Base-by-base conservation (phyloP, 2,888 invertebrate species). In the Priapulus caudatus region DNA sequence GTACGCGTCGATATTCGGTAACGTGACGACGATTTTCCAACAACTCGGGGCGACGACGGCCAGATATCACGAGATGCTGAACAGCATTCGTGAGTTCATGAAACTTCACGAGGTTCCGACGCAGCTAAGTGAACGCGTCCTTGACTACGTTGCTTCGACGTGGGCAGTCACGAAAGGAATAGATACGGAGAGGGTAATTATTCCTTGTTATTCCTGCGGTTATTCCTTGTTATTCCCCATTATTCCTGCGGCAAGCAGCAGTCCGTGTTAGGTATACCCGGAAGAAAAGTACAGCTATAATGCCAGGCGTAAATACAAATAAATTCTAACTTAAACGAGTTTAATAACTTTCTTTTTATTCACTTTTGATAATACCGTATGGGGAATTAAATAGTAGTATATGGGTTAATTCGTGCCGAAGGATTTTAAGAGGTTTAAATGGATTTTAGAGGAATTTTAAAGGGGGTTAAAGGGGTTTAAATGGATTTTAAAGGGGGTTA, bases 151-250 rank as follows among this genome's bases (percentile, higher is more conserved):
- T 56, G 97, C 98, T 55, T 95, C 93, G 65, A 97, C 97, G 49
- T 98, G 98, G 98, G 95, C 98, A 62, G 95, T 97, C 87, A 97
- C 93, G 60, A 95, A 97, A 73, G 98, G 98, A 56, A 83, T 98
- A 64, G 98, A 98, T 75, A 95, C 97, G 54, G 88, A 90, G 71
- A 98, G 98, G 86, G 92, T 89, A 74, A 47, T 16, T 45, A n/a
- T n/a, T n/a, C n/a, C n/a, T n/a, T n/a, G n/a, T n/a, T n/a, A n/a
- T n/a, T 15, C 45, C 45, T 45, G 45, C 18, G 18, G 10, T 33
- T 33, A 33, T 33, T 15, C 33, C n/a, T 33, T 33, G n/a, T 15
- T 33, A 33, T 33, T 10, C 33, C 10, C n/a, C 33, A n/a, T 10
- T 33, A n/a, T 33, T 15, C n/a, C 10, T 33, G 10, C n/a, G 33